Conservation (phyloP, 2,113 vertebrate genomes). For the Pampusana beccarii region DNA sequence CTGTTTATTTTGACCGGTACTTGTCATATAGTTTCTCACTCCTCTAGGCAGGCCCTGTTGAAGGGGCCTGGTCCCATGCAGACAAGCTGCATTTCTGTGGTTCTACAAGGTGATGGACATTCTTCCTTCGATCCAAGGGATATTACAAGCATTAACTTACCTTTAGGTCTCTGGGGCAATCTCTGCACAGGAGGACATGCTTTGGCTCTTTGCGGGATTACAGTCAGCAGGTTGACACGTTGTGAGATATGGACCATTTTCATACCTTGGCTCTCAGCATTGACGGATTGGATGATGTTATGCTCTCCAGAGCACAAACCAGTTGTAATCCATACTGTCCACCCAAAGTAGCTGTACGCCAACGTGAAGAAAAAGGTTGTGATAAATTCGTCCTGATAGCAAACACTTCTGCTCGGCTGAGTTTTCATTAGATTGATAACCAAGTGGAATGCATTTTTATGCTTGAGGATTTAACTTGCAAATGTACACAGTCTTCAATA, state of each 20-base stretch:
- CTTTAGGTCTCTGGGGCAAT: not conserved
- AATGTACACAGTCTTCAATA: not conserved
- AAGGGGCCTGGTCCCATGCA: not conserved
- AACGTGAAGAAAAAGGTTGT: not conserved
- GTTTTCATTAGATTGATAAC: not conserved
- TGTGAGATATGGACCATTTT: not conserved
- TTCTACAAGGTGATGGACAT: not conserved
- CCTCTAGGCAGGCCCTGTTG: not conserved
- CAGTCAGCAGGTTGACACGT: not conserved
- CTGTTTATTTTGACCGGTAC: not conserved
- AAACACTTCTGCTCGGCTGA: not conserved
- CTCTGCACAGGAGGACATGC: not conserved
- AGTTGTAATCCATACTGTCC: not conserved
- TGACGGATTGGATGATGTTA: rapidly evolving
- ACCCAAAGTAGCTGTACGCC: not conserved
- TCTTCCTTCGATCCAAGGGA: not conserved
- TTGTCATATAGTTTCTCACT: not conserved
- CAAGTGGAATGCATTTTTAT: not conserved
- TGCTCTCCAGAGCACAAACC: not conserved
- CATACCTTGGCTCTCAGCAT: not conserved
- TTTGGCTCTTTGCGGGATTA: not conserved
- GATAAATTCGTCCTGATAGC: not conserved
- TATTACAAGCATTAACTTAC: not conserved
- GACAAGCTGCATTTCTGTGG: not conserved
- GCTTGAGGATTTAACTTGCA: not conserved